Evolutionary conservation across 2,888 invertebrate species (phyloP).

Genomic region (Tinea trinotella): DNA sequence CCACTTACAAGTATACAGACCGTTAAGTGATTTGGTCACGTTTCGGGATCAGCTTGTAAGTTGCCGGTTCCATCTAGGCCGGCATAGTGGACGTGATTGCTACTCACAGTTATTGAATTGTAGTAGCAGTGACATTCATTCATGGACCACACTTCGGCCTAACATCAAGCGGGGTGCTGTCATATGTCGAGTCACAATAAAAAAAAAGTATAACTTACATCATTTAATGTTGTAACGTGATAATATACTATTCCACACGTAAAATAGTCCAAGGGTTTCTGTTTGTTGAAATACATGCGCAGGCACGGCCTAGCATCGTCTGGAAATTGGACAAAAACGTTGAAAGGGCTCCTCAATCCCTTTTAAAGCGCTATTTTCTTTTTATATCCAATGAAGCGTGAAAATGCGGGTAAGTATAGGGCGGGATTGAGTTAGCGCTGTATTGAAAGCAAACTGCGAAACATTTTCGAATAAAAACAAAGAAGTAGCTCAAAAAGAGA

Average conservation of each 20-base stretch:
- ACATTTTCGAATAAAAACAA: constrained; percentile 33
- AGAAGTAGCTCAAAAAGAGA: constrained; percentile 21
- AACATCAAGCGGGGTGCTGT: too few species aligned
- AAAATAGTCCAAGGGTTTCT: not conserved
- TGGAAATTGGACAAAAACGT: constrained; percentile 42
- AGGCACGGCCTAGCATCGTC: constrained; percentile 34
- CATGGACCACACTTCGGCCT: too few species aligned
- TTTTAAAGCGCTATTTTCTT: constrained; percentile 53
- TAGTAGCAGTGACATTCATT: too few species aligned
- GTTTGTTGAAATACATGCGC: constrained; percentile 35
- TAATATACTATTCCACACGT: not conserved
- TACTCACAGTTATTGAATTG: too few species aligned
- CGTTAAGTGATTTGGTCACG: too few species aligned
- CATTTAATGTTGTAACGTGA: too few species aligned
- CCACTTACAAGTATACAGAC: too few species aligned
- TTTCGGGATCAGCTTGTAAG: too few species aligned
- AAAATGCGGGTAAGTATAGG: constrained; percentile 44
- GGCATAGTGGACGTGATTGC: too few species aligned
- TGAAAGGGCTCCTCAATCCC: constrained; percentile 46
- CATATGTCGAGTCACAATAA: too few species aligned
- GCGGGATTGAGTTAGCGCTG: constrained; percentile 38
- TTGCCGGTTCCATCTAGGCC: too few species aligned
- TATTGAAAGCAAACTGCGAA: constrained; percentile 33
- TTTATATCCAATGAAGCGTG: constrained; percentile 53
- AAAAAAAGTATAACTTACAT: too few species aligned